Evolutionary conservation across 2,888 invertebrate genomes (phyloP).

Genomic region (Polydesmus complanatus): DNA sequence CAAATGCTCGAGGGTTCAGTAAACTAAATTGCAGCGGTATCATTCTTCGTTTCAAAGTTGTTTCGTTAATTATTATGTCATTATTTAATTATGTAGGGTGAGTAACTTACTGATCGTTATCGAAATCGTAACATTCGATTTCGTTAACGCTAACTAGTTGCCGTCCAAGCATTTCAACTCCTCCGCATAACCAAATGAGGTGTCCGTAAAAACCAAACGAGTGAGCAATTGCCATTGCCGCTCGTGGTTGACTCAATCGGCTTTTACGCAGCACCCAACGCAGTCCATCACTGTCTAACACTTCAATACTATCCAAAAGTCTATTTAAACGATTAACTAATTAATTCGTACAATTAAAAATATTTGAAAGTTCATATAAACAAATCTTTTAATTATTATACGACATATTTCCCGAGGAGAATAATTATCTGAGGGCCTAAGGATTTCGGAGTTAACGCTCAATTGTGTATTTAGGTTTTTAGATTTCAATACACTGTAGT

Average conservation of each 20-base stretch:
- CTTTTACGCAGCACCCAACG: background rate
- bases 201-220: background rate
- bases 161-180: background rate
- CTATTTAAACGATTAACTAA: no score
- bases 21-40: background rate
- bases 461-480: no score
- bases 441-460: no score
- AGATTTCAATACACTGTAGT: no score
- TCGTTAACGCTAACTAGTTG: background rate
- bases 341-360: no score
- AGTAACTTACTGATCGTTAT: background rate
- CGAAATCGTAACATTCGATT: background rate
- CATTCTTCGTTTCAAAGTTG: background rate
- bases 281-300: background rate
- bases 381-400: no score
- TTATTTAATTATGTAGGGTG: background rate
- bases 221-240: background rate
- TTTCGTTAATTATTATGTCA: background rate
- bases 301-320: background rate
- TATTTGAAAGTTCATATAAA: no score
- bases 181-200: background rate
- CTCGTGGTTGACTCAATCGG: background rate
- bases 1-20: background rate
- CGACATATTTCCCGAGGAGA: no score
- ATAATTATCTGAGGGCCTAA: no score